Conservation (phyloP, 2,797 vertebrate species). For the Sebastes oblongus region DNA sequence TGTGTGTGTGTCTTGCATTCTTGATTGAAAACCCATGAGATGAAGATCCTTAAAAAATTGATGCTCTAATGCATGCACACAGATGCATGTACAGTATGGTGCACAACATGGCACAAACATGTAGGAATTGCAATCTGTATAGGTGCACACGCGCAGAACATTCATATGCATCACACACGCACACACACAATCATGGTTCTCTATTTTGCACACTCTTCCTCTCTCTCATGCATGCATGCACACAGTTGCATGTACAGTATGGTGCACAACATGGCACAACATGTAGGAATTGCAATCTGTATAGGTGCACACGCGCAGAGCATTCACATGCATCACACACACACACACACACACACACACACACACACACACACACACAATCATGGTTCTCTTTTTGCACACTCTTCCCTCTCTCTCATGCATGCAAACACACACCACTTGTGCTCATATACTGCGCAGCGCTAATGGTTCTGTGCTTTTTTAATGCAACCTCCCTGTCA, state of each 20-base stretch:
- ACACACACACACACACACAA: neutral
- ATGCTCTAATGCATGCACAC: neutral
- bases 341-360: neutral
- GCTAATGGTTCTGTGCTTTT: conserved; percentile 35
- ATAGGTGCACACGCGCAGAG: conserved; percentile 9
- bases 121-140: conserved; percentile 25
- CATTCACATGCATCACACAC: conserved; percentile 9
- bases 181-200: neutral
- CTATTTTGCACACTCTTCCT: too few relatives aligned
- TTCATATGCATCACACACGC: conserved; percentile 16
- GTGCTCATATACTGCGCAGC: conserved; percentile 30
- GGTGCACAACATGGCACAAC: conserved; percentile 32
- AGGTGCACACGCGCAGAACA: conserved; percentile 11
- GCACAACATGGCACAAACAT: conserved; percentile 31
- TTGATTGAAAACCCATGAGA: conserved; percentile 13
- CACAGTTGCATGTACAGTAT: conserved; percentile 21
- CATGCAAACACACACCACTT: conserved; percentile 13
- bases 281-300: conserved; percentile 24
- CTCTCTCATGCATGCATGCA: conserved; percentile 2
- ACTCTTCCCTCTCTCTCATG: conserved; percentile 4
- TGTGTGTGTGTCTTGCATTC: conserved; percentile 33
- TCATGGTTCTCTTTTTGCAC: conserved; percentile 10
- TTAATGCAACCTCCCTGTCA: conserved; percentile 37
- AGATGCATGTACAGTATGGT: conserved; percentile 17
- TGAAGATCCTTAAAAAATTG: neutral